Conservation (phyloP, 2,113 vertebrate species). For the Pseudonaja textilis region DNA sequence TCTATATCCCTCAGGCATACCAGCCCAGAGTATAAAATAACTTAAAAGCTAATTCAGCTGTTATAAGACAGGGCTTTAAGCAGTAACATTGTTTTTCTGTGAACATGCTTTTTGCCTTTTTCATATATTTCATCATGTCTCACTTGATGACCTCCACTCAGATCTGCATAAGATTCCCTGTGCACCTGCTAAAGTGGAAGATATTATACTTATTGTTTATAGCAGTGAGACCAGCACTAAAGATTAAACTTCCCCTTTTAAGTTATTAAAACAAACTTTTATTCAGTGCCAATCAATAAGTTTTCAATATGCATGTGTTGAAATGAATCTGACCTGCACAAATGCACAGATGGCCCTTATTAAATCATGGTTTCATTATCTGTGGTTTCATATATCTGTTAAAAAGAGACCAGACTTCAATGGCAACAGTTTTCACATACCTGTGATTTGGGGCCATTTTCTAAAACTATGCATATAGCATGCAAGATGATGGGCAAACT, state of each 20-base stretch:
- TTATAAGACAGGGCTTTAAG: background rate
- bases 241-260: background rate
- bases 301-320: background rate
- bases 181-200: background rate
- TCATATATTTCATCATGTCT: background rate
- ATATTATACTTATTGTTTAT: background rate
- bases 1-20: background rate
- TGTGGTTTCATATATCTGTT: background rate
- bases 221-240: background rate
- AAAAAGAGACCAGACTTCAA: background rate
- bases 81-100: background rate
- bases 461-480: background rate
- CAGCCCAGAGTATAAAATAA: background rate
- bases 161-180: background rate
- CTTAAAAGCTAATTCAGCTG: background rate
- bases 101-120: background rate
- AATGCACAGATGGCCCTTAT: background rate
- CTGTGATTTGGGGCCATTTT: background rate
- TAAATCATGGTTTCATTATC: background rate
- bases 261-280: background rate
- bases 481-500: background rate
- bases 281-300: background rate
- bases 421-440: background rate
- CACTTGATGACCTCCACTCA: background rate
- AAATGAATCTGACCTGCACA: background rate